Conservation (phyloP, 2,888 invertebrate species). For the Ashinkailepas kermadecensis region DNA sequence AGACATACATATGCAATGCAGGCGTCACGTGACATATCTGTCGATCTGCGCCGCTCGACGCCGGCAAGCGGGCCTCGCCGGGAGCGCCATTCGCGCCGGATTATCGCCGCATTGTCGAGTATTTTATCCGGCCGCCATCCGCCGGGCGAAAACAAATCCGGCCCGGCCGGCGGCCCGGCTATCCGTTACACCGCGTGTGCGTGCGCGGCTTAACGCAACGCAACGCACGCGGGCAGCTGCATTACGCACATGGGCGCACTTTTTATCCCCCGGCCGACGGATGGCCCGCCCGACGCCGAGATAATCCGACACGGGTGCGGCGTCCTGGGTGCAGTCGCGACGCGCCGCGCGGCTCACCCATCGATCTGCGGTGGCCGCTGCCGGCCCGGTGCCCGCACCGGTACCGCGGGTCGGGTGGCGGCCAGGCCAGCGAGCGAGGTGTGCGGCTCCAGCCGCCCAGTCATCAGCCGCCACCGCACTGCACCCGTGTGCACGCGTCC, state of each 20-base stretch:
- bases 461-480: too few species aligned
- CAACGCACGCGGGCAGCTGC: background rate
- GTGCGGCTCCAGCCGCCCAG: too few species aligned
- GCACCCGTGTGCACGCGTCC: too few species aligned
- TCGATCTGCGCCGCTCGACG: background rate
- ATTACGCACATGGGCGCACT: conserved; percentile 19
- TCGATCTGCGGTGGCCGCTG: background rate
- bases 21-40: background rate
- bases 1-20: background rate
- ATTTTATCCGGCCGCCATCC: background rate
- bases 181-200: background rate
- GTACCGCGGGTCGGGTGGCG: too few species aligned
- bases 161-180: background rate
- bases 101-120: conserved; percentile 3
- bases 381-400: background rate
- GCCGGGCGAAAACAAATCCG: background rate
- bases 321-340: background rate
- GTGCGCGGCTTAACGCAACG: background rate
- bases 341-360: background rate
- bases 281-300: background rate
- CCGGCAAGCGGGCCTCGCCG: background rate
- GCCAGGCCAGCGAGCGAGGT: too few species aligned
- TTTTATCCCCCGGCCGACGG: background rate
- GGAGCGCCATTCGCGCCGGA: background rate
- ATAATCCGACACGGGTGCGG: background rate